Evolutionary conservation across 2,113 vertebrate genomes (phyloP), one percentile per base, ranked within the genome.

Genomic region (Prinia subflava): DNA sequence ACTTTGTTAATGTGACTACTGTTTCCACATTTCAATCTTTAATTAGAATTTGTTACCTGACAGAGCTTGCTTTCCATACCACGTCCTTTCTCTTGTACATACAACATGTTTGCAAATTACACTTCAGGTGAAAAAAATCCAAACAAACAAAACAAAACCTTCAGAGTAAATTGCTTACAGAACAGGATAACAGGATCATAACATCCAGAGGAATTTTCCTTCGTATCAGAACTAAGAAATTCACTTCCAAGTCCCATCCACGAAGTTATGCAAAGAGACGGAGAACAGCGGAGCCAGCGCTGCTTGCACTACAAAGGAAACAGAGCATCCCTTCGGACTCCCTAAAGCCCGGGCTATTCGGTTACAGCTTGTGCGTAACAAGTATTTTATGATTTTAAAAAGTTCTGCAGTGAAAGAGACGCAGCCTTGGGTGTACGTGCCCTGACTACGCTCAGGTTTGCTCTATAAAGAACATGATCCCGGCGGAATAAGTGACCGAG

Each of bases 151-250:
- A 21, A 15, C 20, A 14, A 52, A 25, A 28, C 15, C 23, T 65
- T 55, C 44, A 37, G 35, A 87, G 27, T 41, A 89, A 83, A 81
- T 21, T 63, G 76, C 30, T 89, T 81, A 59, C 44, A 86, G 82
- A 89, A 55, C 14, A 88, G 59, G 81, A 79, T 53, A 85, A 82
- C 50, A 80, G 63, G 35, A 92, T 47, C 23, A 49, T 37, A 94
- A 81, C 52, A 91, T 80, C 52, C 23, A 78, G 52, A 81, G 46
- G 60, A 77, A 75, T 86, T 77, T 88, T 88, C 42, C 17, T 73
- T 86, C 46, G 53, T 69, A 42, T 44, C 21, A 52, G 50, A 73
- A 21, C 46, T 57, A 65, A 86, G 25, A 42, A 39, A 63, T 55
- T 74, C 50, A 67, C 19, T 77, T 86, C 30, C 33, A 88, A 57